Conservation (phyloP, 1,140 invertebrate genomes). For the Zophobas morio region DNA sequence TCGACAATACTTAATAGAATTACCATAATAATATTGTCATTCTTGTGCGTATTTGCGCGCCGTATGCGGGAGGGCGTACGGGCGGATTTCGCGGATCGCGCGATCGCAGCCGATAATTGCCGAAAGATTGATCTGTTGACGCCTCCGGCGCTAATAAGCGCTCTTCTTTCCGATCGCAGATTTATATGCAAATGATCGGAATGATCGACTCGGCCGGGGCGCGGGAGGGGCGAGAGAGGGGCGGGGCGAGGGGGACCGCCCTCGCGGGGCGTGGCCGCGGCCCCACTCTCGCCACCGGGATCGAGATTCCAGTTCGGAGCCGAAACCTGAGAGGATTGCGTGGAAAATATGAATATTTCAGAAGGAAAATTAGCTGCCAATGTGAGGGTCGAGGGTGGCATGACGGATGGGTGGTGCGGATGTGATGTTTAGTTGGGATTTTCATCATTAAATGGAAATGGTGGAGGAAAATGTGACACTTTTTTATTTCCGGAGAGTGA, state of each 20-base stretch:
- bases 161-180: slow-evolving; percentile 34
- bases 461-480: no score
- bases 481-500: no score
- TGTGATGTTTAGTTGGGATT: no score
- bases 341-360: neutral
- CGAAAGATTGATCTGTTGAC: slow-evolving; percentile 39
- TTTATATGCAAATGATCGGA: slow-evolving; percentile 24
- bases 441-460: no score
- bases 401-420: no score
- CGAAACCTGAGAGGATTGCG: slow-evolving; percentile 5
- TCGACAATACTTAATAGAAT: slow-evolving; percentile 65
- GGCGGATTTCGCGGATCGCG: slow-evolving; percentile 58
- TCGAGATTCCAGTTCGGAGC: slow-evolving; percentile 35
- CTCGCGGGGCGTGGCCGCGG: slow-evolving; percentile 50
- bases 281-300: slow-evolving; percentile 40
- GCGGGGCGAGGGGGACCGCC: slow-evolving; percentile 53
- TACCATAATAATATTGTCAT: slow-evolving; percentile 67
- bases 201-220: neutral
- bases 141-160: slow-evolving; percentile 39
- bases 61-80: slow-evolving; percentile 51
- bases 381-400: no score
- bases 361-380: neutral
- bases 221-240: slow-evolving; percentile 48
- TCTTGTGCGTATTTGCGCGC: slow-evolving; percentile 62
- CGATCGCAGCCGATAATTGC: slow-evolving; percentile 21